Conservation (phyloP, 92 coral and sea anemone genomes). For the Nematostella vectensis region DNA sequence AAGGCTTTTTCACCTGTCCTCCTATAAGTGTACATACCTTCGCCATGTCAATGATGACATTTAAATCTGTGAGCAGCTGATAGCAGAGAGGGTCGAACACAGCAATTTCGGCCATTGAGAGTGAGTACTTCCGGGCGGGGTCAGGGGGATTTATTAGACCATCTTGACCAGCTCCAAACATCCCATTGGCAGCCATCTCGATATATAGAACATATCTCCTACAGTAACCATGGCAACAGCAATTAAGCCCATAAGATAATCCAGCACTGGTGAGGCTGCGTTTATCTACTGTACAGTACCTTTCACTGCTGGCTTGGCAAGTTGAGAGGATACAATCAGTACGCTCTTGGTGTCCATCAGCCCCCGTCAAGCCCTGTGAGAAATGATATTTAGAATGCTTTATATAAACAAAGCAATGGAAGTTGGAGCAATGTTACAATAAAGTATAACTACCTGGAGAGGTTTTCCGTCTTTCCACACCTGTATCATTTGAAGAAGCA, state of each 20-base stretch:
- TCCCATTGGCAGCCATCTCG: constrained; percentile 98
- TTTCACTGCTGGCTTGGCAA: not conserved
- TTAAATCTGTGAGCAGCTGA: constrained; percentile 69
- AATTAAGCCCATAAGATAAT: constrained; percentile 1
- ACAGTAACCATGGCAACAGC: not conserved
- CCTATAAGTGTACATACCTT: constrained; percentile 73
- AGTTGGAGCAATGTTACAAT: too few relatives aligned
- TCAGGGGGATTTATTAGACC: constrained; percentile 89
- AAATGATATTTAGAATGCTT: too few relatives aligned
- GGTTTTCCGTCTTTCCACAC: constrained; percentile 93
- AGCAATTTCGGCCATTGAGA: constrained; percentile 90
- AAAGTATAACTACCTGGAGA: constrained; percentile 64
- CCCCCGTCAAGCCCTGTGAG: constrained; percentile 89
- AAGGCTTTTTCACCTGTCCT: too few relatives aligned
- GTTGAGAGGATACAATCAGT: too few relatives aligned
- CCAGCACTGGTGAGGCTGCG: not conserved
- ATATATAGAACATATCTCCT: constrained; percentile 55
- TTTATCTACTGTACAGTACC: not conserved
- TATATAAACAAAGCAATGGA: too few relatives aligned
- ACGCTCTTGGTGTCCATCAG: constrained; percentile 76
- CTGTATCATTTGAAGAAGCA: too few relatives aligned
- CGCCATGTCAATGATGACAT: constrained; percentile 78
- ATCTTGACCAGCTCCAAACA: constrained; percentile 93
- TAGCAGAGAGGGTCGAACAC: constrained; percentile 70
- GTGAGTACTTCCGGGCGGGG: constrained; percentile 47